Conservation (phyloP, 2,888 invertebrate species). For the Argynnis bischoffii region DNA sequence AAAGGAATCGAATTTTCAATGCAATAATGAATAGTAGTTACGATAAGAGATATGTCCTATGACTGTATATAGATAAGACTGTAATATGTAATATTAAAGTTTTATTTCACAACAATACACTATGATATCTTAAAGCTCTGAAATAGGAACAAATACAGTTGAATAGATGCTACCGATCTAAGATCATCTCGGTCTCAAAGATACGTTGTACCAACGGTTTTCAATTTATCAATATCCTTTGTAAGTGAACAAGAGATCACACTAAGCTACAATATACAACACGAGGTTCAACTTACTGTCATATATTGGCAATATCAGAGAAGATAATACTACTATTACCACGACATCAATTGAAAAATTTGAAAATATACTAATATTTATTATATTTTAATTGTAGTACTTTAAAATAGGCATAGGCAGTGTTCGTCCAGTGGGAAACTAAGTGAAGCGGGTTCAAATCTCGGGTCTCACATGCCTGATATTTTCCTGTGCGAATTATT, state of each 20-base stretch:
- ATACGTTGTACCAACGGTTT: slow-evolving; percentile 12
- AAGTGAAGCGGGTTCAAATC: too few species aligned
- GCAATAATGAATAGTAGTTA: too few species aligned
- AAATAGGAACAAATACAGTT: slow-evolving; percentile 6
- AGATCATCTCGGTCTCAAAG: slow-evolving; percentile 19
- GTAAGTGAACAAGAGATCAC: slow-evolving; percentile 11
- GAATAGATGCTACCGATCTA: slow-evolving; percentile 13
- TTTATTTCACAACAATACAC: not conserved
- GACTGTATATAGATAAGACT: not conserved
- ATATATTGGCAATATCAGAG: not conserved
- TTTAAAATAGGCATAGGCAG: too few species aligned
- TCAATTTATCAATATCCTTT: slow-evolving; percentile 25
- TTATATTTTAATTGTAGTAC: not conserved
- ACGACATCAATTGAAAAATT: not conserved
- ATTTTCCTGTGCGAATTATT: too few species aligned
- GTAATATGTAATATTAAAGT: not conserved
- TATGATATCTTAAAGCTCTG: not conserved
- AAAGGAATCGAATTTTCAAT: too few species aligned
- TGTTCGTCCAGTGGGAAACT: too few species aligned
- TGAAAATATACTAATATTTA: too few species aligned
- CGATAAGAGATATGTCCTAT: too few species aligned
- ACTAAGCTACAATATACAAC: slow-evolving; percentile 16
- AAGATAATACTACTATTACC: not conserved
- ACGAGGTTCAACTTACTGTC: slow-evolving; percentile 7
- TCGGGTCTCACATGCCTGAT: too few species aligned